Evolutionary conservation across 1,140 invertebrate genomes (phyloP), one percentile per base, ranked within the genome.

Genomic region (Brachionus plicatilis): DNA sequence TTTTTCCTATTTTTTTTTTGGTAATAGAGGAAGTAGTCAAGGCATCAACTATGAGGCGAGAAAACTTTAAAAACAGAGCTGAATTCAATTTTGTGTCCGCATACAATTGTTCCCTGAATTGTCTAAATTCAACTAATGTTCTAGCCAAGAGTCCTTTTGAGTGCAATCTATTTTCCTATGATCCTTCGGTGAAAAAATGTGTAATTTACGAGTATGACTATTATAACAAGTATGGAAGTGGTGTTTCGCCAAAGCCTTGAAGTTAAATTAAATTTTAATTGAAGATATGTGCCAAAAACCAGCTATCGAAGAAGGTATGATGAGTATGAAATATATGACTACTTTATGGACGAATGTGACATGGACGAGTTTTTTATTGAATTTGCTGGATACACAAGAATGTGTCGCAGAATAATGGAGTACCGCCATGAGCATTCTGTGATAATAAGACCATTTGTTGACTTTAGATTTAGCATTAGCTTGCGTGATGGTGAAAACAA

Each of bases 171-270:
- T 82, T 37, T 65, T 68, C 33, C 6, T 68, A 82, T 68, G 79
- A 82, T 41, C 79, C 79, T 0, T 45, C 33, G 7, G 11, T 47
- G 27, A 43, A 14, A 17, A 60, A 45, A 68, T 82, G 79, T 14
- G 79, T 82, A 12, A 53, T 82, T 65, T 82, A 82, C 24, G 33
- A 82, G 33, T 82, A 82, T 27, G 79, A 82, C 27, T 82, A 45
- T 65, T 45, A 27, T n/a, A 60, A 80, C 27, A 80, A 33, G 56
- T 60, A 43, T 43, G 9, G 8, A 45, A 68, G 37, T 33, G n/a
- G 6, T 45, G n/a, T 78, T 78, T 1, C 7, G 9, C 27, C 7
- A 20, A 7, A 66, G 17, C 12, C 27, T 66, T 11, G 20, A 37
- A n/a, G 12, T 14, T 33, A 37, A 37, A 6, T 37, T 6, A 7